Conservation (phyloP, 2,797 vertebrate species). For the Oreochromis grahami region DNA sequence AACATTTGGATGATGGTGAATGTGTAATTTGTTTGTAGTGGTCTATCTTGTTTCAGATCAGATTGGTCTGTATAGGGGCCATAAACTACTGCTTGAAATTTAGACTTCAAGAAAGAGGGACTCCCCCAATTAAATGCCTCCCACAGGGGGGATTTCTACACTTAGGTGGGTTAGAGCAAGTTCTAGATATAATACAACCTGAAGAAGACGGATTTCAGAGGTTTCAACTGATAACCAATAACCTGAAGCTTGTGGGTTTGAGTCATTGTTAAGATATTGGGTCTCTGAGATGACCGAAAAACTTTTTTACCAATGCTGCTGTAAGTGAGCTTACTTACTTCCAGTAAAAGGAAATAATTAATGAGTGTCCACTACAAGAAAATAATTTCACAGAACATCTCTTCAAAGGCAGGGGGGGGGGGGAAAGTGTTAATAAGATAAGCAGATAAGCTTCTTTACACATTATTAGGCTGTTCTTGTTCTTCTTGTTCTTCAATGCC, state of each 20-base stretch:
- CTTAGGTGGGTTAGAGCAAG: not conserved
- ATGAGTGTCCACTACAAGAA: not conserved
- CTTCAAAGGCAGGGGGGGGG: not conserved
- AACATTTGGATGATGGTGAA: not conserved
- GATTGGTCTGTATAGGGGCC: not conserved
- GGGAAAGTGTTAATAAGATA: not conserved
- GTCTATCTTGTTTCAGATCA: not conserved
- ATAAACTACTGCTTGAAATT: not conserved
- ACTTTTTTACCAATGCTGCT: not conserved
- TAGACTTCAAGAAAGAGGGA: not conserved
- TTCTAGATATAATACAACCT: not conserved
- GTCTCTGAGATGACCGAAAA: not conserved
- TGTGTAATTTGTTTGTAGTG: not conserved
- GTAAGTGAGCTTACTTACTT: not conserved
- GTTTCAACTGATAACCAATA: not conserved
- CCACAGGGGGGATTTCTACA: not conserved
- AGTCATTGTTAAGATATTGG: not conserved
- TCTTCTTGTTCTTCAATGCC: accelerated
- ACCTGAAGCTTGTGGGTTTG: not conserved
- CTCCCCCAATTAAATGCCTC: not conserved
- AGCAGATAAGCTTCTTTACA: not conserved
- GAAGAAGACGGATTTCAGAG: not conserved
- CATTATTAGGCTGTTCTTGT: not conserved
- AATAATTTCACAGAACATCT: not conserved
- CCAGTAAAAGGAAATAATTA: not conserved